A percentile compares a stretch with the other conserved stretches of the same genome.
These are phyloP conservation scores for Apostichopus japonicus DNA, from an alignment of 35 echinoderm and acorn worm species.

Conservation along the genomic window DNA sequence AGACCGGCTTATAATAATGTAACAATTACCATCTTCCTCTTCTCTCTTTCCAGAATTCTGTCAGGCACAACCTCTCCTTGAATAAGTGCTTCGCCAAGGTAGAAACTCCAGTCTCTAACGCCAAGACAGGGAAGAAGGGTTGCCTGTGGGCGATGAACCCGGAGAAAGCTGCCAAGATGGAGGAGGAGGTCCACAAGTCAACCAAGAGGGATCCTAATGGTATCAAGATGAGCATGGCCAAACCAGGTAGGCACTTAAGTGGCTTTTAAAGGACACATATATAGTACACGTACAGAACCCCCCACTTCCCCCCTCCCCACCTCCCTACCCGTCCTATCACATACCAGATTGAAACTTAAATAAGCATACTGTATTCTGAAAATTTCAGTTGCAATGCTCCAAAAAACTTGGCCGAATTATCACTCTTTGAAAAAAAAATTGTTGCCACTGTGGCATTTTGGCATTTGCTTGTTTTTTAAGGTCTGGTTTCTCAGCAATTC, in stretches of 20 bases:
- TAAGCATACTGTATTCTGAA: no score
- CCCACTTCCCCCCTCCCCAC: neutral
- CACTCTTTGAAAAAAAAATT: no score
- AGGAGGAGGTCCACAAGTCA: constrained; percentile 94
- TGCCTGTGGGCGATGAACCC: constrained; percentile 99
- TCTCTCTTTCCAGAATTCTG: constrained; percentile 83
- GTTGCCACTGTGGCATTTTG: no score
- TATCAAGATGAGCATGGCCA: constrained; percentile 91
- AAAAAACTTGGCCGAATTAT: neutral
- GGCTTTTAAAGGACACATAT: no score
- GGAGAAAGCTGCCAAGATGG: constrained; percentile 96
- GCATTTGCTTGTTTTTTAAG: no score
- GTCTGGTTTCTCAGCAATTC: no score
- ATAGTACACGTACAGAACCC: no score
- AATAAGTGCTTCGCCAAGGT: constrained; percentile 99
- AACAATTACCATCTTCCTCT: neutral
- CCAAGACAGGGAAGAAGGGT: constrained; percentile 81
- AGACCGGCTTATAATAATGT: no score
- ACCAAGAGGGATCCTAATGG: constrained; percentile 94
- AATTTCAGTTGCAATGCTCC: no score
- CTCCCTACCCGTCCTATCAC: no score
- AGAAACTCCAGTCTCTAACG: constrained; percentile 76
- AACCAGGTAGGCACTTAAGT: constrained; percentile 70
- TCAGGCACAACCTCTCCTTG: constrained; percentile 94
- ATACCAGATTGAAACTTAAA: no score